A percentile compares a stretch with the other conserved stretches of the same genome.
Evolutionary conservation across 2,797 vertebrate genomes (phyloP).

Genomic region (Carapus acus): DNA sequence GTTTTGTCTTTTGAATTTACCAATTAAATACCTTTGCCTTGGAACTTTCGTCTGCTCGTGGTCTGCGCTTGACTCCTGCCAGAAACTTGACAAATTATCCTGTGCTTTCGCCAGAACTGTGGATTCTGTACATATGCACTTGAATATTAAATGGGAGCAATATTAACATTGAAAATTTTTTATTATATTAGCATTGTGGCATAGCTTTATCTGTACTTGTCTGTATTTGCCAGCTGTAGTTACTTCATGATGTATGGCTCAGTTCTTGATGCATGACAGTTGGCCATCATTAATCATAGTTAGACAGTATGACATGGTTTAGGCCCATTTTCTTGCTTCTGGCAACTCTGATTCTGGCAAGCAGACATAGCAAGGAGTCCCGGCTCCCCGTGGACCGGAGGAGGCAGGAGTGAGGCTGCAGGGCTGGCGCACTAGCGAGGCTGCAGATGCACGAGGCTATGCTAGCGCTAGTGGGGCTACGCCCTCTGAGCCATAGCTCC

Average conservation of each 20-base stretch:
- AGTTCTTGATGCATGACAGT: constrained; percentile 66
- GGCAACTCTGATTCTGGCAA: constrained; percentile 35
- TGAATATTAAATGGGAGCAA: constrained; percentile 63
- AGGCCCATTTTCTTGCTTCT: constrained; percentile 30
- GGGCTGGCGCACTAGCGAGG: no score
- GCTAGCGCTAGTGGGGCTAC: no score
- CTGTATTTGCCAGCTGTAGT: constrained; percentile 68
- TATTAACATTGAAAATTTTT: constrained; percentile 44
- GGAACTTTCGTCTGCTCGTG: constrained; percentile 33
- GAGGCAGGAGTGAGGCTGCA: no score
- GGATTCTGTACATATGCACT: constrained; percentile 46
- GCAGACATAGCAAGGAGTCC: no score
- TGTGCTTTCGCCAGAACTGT: constrained; percentile 39
- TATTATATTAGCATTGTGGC: constrained; percentile 41
- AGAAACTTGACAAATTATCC: no score
- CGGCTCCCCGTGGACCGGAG: no score
- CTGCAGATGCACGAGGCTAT: no score
- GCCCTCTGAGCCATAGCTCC: no score
- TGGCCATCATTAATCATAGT: constrained; percentile 72
- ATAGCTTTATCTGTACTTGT: constrained; percentile 60
- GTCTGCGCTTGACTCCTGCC: not conserved
- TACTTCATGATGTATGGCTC: constrained; percentile 67
- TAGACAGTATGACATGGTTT: constrained; percentile 62
- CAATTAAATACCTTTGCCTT: no score
- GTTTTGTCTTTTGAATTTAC: no score